Conservation (phyloP, 2,888 invertebrate species). For the Agonopterix alstromeriana region DNA sequence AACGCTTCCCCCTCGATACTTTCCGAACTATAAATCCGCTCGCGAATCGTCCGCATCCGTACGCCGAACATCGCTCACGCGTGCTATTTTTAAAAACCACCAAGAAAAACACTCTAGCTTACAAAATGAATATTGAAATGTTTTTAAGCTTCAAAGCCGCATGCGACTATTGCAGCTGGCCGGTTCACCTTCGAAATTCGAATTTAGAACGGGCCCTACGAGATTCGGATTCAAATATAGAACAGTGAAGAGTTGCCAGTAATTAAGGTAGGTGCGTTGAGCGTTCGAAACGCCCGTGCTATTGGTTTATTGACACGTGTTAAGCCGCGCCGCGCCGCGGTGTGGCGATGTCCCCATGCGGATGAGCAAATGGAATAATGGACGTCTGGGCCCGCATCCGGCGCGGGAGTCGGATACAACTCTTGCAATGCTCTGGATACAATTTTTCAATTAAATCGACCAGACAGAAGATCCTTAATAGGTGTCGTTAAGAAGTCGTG, state of each 20-base stretch:
- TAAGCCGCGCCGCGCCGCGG: conserved; percentile 25
- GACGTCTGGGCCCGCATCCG: conserved; percentile 77
- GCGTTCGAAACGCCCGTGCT: conserved; percentile 25
- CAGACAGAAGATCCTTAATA: conserved; percentile 76
- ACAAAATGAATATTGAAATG: conserved; percentile 40
- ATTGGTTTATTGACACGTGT: conserved; percentile 67
- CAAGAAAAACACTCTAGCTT: conserved; percentile 49
- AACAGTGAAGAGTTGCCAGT: conserved; percentile 33
- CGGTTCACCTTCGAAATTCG: conserved; percentile 28
- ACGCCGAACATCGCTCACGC: conserved; percentile 50
- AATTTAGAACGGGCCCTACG: conserved; percentile 49
- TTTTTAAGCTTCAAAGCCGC: conserved; percentile 26
- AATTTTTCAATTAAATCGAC: conserved; percentile 76
- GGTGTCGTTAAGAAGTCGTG: conserved; percentile 76
- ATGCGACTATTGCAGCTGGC: conserved; percentile 26
- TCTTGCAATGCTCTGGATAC: conserved; percentile 72
- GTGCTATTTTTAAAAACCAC: conserved; percentile 56
- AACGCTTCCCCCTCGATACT: conserved; percentile 51
- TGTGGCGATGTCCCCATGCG: conserved; percentile 60
- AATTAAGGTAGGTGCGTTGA: conserved; percentile 37
- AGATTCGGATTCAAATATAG: conserved; percentile 48
- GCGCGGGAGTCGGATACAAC: conserved; percentile 70
- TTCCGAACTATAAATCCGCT: conserved; percentile 62
- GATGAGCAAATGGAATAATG: conserved; percentile 76
- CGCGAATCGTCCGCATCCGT: conserved; percentile 60